Conservation (phyloP, 2,113 vertebrate genomes). For the Athene cunicularia region DNA sequence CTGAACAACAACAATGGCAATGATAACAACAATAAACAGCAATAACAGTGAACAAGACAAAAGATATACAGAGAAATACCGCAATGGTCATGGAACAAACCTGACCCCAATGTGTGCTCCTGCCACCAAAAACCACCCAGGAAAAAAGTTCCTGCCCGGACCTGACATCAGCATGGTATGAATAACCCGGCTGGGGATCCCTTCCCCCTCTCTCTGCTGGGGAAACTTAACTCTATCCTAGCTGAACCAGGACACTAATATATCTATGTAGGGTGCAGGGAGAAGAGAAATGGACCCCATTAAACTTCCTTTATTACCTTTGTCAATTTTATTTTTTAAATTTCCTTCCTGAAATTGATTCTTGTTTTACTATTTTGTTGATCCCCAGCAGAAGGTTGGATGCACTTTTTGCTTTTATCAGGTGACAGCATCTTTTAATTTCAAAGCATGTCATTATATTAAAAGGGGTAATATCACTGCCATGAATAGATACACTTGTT, state of each 20-base stretch:
- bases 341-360: background rate
- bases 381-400: background rate
- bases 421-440: background rate
- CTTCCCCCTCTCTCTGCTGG: too few species aligned
- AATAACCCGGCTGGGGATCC: too few species aligned
- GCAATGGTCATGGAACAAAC: too few species aligned
- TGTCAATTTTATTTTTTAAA: background rate
- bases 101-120: too few species aligned
- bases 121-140: too few species aligned
- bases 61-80: too few species aligned
- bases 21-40: too few species aligned
- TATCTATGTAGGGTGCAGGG: background rate
- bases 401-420: background rate
- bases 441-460: background rate
- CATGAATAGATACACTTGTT: background rate
- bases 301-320: background rate
- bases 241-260: background rate
- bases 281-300: background rate
- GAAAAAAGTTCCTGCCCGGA: too few species aligned
- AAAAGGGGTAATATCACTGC: background rate
- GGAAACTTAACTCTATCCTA: too few species aligned
- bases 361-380: background rate
- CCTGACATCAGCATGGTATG: too few species aligned
- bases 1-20: too few species aligned
- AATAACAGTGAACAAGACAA: too few species aligned